Percentiles rank a stretch among this genome's conserved stretches.
Conservation (phyloP, 1,140 invertebrate species). For the Euschistus heros region DNA sequence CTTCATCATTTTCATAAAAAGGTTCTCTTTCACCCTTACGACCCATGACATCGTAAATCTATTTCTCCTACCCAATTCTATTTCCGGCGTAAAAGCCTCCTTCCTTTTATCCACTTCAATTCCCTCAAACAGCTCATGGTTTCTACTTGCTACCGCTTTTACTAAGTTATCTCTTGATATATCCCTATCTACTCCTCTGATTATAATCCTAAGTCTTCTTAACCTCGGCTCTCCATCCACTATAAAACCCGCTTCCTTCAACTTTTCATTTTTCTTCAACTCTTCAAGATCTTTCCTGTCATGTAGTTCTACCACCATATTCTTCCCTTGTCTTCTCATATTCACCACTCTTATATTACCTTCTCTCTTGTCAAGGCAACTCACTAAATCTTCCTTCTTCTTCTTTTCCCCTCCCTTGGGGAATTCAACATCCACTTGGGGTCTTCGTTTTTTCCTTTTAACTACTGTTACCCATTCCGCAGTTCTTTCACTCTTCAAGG, state of each 20-base stretch:
- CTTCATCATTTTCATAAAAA: not conserved
- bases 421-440: no score
- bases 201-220: not conserved
- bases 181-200: not conserved
- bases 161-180: not conserved
- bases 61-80: not conserved
- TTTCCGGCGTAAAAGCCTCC: not conserved
- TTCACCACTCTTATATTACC: not conserved
- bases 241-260: not conserved
- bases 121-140: not conserved
- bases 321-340: not conserved
- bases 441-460: no score
- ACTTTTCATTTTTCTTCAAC: not conserved
- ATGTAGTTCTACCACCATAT: not conserved
- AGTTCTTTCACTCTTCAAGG: no score
- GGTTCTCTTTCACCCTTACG: not conserved
- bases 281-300: not conserved
- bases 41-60: not conserved
- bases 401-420: no score
- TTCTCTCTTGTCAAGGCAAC: not conserved
- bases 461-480: no score
- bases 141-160: not conserved
- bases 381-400: not conserved
- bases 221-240: not conserved
- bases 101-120: not conserved